Conservation (phyloP, 2,797 vertebrate genomes). For the Lutjanus argentimaculatus region DNA sequence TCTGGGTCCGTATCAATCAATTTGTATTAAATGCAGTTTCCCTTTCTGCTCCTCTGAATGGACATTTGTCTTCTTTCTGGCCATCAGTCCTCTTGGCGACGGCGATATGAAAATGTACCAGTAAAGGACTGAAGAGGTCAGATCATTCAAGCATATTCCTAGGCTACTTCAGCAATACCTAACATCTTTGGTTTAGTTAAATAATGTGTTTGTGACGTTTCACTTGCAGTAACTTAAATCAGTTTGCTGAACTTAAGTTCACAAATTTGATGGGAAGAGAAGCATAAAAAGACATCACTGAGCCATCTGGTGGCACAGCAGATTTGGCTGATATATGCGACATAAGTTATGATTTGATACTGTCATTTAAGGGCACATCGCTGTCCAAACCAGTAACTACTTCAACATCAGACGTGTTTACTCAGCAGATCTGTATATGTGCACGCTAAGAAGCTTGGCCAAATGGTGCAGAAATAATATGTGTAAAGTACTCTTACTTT, state of each 20-base stretch:
- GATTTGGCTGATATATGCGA: constrained; percentile 19
- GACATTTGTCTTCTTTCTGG: constrained; percentile 33
- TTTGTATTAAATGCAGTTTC: constrained; percentile 22
- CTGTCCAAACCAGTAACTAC: constrained; percentile 40
- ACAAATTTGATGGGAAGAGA: constrained; percentile 13
- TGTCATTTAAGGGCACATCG: constrained; percentile 39
- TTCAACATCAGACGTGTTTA: constrained; percentile 46
- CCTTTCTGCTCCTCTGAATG: constrained; percentile 11
- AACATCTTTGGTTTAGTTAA: not conserved
- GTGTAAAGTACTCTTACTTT: constrained; percentile 64
- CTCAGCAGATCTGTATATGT: constrained; percentile 54
- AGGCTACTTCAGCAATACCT: not conserved
- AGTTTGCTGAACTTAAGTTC: not conserved
- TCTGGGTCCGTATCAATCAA: constrained; percentile 43
- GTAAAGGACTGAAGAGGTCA: constrained; percentile 1
- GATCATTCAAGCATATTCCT: not conserved
- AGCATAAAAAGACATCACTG: constrained; percentile 14
- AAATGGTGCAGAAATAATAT: constrained; percentile 77
- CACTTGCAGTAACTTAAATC: not conserved
- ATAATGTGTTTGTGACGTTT: not conserved
- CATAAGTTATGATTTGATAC: constrained; percentile 36
- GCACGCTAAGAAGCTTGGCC: constrained; percentile 47
- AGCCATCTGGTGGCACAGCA: constrained; percentile 22
- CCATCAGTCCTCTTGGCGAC: constrained; percentile 9
- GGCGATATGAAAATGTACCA: constrained; percentile 2